phyloP scores from a whole-genome alignment of 2,888 invertebrate species.

The Sthenelais limicola region DNA sequence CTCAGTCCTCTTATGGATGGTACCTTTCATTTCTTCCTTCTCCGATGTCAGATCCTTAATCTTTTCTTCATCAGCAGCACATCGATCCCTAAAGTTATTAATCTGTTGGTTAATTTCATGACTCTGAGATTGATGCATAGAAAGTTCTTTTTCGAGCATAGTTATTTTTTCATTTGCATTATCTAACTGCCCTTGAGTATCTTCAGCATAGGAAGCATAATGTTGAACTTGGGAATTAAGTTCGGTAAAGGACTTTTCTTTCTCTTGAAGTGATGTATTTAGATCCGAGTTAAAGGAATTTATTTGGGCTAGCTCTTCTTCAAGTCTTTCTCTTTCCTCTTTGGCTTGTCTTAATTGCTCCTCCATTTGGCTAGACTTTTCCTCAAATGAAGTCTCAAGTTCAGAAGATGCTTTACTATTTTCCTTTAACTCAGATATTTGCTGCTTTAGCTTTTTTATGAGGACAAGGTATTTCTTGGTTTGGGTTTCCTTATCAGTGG shows the following conservation, averaged over 20 bases:
- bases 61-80: no score
- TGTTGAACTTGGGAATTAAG: not conserved
- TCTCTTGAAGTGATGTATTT: slow-evolving; percentile 9
- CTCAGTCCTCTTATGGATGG: no score
- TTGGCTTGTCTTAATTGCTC: not conserved
- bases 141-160: no score
- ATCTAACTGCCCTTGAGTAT: no score
- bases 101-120: no score
- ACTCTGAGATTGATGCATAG: no score
- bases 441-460: slow-evolving; percentile 43
- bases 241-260: slow-evolving; percentile 3
- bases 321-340: not conserved
- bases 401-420: not conserved
- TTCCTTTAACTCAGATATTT: slow-evolving; percentile 38
- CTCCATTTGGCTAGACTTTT: not conserved
- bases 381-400: slow-evolving; percentile 19
- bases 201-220: not conserved
- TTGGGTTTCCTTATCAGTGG: slow-evolving; percentile 33
- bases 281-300: not conserved
- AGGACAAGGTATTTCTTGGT: slow-evolving; percentile 42
- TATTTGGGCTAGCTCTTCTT: not conserved
- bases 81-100: no score
- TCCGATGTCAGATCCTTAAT: no score
- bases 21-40: not conserved
- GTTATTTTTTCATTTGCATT: no score